phyloP scores from a whole-genome alignment of 2,797 vertebrate species.

The Vireo griseus region DNA sequence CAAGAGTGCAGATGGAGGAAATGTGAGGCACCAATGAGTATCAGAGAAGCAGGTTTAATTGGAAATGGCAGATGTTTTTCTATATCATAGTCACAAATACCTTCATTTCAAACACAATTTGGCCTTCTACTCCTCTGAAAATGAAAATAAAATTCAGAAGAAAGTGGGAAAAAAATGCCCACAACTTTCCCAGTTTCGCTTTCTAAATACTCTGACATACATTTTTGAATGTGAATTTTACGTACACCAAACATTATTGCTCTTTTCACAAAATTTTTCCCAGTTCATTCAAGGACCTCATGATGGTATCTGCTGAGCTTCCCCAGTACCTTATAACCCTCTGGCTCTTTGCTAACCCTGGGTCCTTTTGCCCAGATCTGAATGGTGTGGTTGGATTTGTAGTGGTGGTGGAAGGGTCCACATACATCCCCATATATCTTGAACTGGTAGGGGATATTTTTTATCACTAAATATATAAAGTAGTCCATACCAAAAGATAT shows the following conservation, averaged over 20 bases:
- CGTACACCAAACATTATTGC: background rate
- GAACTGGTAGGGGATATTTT: background rate
- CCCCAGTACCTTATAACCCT: background rate
- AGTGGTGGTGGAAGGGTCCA: background rate
- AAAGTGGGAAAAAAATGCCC: accelerated
- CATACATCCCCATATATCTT: accelerated
- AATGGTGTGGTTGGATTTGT: background rate
- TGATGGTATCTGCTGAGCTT: background rate
- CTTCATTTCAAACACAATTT: background rate
- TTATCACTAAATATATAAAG: background rate
- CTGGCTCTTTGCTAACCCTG: background rate
- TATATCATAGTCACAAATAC: background rate
- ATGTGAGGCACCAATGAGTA: background rate
- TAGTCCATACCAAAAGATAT: background rate
- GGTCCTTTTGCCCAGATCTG: background rate
- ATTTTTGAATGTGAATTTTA: background rate
- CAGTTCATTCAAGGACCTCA: background rate
- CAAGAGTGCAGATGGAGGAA: background rate
- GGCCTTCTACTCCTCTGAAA: background rate
- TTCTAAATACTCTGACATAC: background rate
- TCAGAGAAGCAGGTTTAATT: background rate
- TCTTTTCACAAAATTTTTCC: background rate
- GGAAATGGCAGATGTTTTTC: background rate
- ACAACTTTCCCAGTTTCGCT: background rate
- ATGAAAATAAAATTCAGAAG: background rate